These are phyloP conservation scores for Saxidomus purpurata DNA, from an alignment of 1,140 invertebrate genomes.

Conservation along the genomic window DNA sequence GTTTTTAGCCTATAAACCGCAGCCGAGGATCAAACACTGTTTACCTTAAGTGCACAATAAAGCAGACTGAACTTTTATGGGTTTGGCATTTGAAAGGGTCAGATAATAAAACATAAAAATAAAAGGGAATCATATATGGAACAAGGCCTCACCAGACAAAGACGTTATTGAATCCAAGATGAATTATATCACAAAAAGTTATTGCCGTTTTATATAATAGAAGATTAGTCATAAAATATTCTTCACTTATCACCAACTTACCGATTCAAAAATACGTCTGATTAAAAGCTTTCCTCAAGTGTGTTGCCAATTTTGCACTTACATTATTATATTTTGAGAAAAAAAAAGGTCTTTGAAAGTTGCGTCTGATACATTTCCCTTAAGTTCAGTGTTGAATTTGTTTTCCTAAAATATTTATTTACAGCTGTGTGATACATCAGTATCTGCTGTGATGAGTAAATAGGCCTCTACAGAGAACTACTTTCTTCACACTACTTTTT, in stretches of 20 bases:
- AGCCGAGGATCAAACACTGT: slow-evolving; percentile 49
- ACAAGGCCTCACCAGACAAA: slow-evolving; percentile 39
- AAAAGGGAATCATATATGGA: slow-evolving; percentile 31
- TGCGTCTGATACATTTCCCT: too few species aligned
- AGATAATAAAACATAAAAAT: slow-evolving; percentile 66
- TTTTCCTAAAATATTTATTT: too few species aligned
- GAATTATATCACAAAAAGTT: slow-evolving; percentile 48
- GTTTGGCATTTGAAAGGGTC: slow-evolving; percentile 47
- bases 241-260: slow-evolving; percentile 31
- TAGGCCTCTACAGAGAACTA: too few species aligned
- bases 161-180: slow-evolving; percentile 47
- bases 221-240: slow-evolving; percentile 32
- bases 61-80: slow-evolving; percentile 40
- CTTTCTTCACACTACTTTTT: too few species aligned
- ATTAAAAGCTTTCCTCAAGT: slow-evolving; percentile 15
- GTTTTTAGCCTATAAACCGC: slow-evolving; percentile 47
- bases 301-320: slow-evolving; percentile 6
- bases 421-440: too few species aligned
- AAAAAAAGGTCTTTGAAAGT: too few species aligned
- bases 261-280: not conserved
- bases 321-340: not conserved
- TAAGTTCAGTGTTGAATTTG: too few species aligned
- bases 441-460: too few species aligned
- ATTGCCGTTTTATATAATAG: slow-evolving; percentile 29
- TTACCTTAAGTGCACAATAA: slow-evolving; percentile 64